A percentile compares a stretch with the other conserved stretches of the same genome.
These are phyloP conservation scores for Plotosus lineatus DNA, from an alignment of 2,113 vertebrate species.

Conservation along the genomic window DNA sequence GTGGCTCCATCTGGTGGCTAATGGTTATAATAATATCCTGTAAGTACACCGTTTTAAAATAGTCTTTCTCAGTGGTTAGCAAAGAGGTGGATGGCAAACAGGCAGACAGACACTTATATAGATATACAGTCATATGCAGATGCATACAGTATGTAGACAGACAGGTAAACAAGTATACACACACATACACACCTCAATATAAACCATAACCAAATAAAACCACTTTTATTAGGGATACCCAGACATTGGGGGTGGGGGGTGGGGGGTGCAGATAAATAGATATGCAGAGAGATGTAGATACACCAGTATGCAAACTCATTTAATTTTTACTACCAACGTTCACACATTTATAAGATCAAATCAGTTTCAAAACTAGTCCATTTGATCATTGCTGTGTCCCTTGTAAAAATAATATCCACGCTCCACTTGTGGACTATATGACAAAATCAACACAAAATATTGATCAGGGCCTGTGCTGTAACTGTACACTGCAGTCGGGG, in stretches of 20 bases:
- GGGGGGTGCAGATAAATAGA: neutral
- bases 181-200: too few species aligned
- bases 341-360: too few species aligned
- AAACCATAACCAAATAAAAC: too few species aligned
- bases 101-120: neutral
- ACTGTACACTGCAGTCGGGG: slow-evolving; percentile 22
- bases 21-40: too few species aligned
- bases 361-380: neutral
- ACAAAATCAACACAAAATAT: slow-evolving; percentile 63
- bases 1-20: slow-evolving; percentile 39
- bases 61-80: neutral
- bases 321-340: too few species aligned
- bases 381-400: neutral
- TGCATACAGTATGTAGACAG: neutral
- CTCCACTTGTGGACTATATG: slow-evolving; percentile 1
- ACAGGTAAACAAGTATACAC: neutral
- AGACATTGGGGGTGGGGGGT: too few species aligned
- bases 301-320: neutral
- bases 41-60: neutral
- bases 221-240: too few species aligned
- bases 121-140: neutral
- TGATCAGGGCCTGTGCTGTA: slow-evolving; percentile 44
- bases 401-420: slow-evolving; percentile 22
- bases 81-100: neutral
- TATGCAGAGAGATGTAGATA: neutral